Base-by-base conservation (phyloP, 2,888 invertebrate species). In the Pachycephus smyrnensis region DNA sequence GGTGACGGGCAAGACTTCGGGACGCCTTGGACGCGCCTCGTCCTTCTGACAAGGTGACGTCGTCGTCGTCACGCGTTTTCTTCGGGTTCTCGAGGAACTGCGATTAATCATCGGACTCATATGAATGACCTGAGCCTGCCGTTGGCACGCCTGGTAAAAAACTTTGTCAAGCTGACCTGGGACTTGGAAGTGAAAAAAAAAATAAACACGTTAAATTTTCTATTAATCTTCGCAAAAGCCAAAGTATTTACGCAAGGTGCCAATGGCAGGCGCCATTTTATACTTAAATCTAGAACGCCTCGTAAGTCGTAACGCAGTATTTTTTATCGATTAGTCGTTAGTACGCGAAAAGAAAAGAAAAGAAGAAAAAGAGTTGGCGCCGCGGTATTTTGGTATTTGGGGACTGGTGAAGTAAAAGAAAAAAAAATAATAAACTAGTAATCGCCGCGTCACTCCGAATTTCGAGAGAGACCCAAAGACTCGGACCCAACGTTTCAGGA, bases 401-500 rank as follows among this genome's bases (percentile, higher is more conserved):
- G 33, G 6, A 68, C 31, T 33, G 71, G 71, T 71, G 71, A 32
- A 31, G n/a, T 31, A 71, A 69, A 37, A 73, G 36, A 37, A 69
- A 73, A 77, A 68, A 69, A 32, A n/a, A 1, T 32, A 76, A 68
- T 55, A 36, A 33, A 77, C 36, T 76, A 40, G 12, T 76, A 79
- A 79, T 74, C 23, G 55, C 9, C 23, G 55, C 23, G 71, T 33
- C 36, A 80, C 75, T 75, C 71, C 55, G 73, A 73, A 68, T 74
- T 80, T 80, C 84, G 77, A 81, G 82, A 77, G 75, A 76, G 81
- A 71, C 89, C 88, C 87, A 84, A 89, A 84, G 84, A 91, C 91
- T 91, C 88, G 91, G 90, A 91, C 89, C 84, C 89, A 90, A 91
- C 91, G 91, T 91, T 90, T 79, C 83, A 36, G 76, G 74, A 76